Conservation (phyloP, 1,140 invertebrate species). For the Reticulitermes speratus region DNA sequence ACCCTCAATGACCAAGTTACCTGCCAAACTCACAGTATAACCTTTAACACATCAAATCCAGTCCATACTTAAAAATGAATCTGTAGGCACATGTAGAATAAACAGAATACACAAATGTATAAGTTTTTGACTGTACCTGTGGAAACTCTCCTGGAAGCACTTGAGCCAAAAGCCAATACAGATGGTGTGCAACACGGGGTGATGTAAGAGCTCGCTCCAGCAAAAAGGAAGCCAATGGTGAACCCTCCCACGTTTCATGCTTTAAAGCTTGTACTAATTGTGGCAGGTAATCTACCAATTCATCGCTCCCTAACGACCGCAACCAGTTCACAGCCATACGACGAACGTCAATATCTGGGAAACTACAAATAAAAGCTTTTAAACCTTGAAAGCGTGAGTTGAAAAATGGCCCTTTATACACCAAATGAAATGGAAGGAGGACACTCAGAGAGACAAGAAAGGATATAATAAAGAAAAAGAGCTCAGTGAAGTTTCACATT, state of each 20-base stretch:
- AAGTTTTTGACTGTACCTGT: slow-evolving; percentile 48
- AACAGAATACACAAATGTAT: no score
- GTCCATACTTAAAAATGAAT: no score
- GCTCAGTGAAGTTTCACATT: no score
- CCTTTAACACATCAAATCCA: no score
- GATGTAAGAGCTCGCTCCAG: slow-evolving; percentile 76
- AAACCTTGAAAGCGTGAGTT: no score
- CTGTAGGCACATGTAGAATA: no score
- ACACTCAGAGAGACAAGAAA: no score
- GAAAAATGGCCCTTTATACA: no score
- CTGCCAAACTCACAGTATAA: no score
- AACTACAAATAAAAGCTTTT: slow-evolving; percentile 58
- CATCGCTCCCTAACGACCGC: slow-evolving; percentile 75
- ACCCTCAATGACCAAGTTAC: no score
- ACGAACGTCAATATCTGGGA: slow-evolving; percentile 86
- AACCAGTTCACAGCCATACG: slow-evolving; percentile 82
- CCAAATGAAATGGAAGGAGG: slow-evolving; percentile 58
- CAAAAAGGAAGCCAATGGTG: slow-evolving; percentile 65
- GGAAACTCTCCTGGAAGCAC: slow-evolving; percentile 69
- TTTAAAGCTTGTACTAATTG: slow-evolving; percentile 92
- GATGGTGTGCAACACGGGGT: slow-evolving; percentile 86
- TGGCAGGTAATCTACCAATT: slow-evolving; percentile 87
- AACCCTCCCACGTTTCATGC: slow-evolving; percentile 29
- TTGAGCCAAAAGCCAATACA: slow-evolving; percentile 92
- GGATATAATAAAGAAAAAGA: no score